phyloP scores from a whole-genome alignment of 2,888 invertebrate species.

The Rhamphomyia laevipes region DNA sequence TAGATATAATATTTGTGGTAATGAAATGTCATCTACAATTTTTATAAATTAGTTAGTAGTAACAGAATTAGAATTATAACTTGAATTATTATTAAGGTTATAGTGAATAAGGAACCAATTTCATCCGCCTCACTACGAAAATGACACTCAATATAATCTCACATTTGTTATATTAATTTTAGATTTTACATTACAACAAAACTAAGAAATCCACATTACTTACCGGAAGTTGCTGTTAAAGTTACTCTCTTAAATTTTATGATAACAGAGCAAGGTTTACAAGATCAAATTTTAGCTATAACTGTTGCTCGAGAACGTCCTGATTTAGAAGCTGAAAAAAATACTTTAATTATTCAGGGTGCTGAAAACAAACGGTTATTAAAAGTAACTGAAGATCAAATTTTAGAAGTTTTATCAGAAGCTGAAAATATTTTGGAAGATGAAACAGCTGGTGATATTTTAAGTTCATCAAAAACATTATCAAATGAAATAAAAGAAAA shows the following conservation, averaged over 20 bases:
- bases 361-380: slow-evolving; percentile 71
- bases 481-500: slow-evolving; percentile 87
- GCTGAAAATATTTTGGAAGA: slow-evolving; percentile 79
- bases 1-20: too few relatives aligned
- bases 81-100: too few relatives aligned
- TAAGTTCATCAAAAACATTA: slow-evolving; percentile 80
- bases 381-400: slow-evolving; percentile 86
- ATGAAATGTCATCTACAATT: too few relatives aligned
- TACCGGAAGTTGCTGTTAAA: slow-evolving; percentile 88
- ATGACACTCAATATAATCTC: too few relatives aligned
- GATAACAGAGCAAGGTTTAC: slow-evolving; percentile 77
- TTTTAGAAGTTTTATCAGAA: slow-evolving; percentile 62
- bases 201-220: slow-evolving; percentile 82
- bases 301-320: slow-evolving; percentile 87
- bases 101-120: too few relatives aligned
- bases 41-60: too few relatives aligned
- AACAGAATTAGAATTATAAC: too few relatives aligned
- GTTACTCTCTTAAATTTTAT: slow-evolving; percentile 85
- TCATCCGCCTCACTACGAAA: too few relatives aligned
- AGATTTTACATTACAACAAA: slow-evolving; percentile 91
- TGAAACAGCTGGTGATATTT: slow-evolving; percentile 76
- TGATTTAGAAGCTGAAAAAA: slow-evolving; percentile 82
- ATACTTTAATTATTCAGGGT: slow-evolving; percentile 73
- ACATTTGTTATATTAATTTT: too few relatives aligned
- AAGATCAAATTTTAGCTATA: slow-evolving; percentile 80